Conservation (phyloP, 2,113 vertebrate species). For the Orycteropus afer region DNA sequence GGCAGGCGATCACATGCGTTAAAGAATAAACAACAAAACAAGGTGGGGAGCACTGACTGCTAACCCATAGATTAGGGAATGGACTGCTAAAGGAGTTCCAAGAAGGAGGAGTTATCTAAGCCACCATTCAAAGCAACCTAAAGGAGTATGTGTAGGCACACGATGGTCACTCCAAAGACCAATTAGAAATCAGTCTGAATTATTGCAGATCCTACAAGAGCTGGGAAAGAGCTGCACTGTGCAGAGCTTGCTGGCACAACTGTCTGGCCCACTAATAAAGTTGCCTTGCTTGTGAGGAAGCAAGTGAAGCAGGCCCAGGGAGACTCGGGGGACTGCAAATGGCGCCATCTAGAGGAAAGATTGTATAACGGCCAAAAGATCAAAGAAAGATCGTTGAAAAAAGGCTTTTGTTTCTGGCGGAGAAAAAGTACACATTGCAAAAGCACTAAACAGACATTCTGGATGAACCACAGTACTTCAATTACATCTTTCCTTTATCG, state of each 20-base stretch:
- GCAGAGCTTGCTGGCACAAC: not conserved
- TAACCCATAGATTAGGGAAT: not conserved
- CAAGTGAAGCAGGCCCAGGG: not conserved
- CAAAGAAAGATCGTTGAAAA: not conserved
- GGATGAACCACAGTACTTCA: not conserved
- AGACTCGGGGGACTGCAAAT: slow-evolving; percentile 54
- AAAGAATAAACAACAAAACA: slow-evolving; percentile 32
- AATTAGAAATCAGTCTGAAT: not conserved
- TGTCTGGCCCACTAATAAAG: not conserved
- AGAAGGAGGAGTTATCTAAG: not conserved
- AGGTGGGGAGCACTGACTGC: not conserved
- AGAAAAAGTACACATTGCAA: slow-evolving; percentile 9
- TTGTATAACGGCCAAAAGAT: slow-evolving; percentile 5
- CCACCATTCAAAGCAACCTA: not conserved
- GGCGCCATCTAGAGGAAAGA: slow-evolving; percentile 60
- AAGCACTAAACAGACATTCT: not conserved
- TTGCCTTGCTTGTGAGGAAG: not conserved
- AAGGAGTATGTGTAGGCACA: not conserved
- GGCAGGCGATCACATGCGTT: slow-evolving; percentile 25
- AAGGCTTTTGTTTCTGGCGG: not conserved
- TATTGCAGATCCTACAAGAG: not conserved
- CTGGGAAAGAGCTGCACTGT: not conserved
- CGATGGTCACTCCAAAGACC: not conserved
- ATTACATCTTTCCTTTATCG: not conserved
- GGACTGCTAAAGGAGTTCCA: not conserved